Conservation (phyloP, 2,113 vertebrate species). For the Aplodontia rufa region DNA sequence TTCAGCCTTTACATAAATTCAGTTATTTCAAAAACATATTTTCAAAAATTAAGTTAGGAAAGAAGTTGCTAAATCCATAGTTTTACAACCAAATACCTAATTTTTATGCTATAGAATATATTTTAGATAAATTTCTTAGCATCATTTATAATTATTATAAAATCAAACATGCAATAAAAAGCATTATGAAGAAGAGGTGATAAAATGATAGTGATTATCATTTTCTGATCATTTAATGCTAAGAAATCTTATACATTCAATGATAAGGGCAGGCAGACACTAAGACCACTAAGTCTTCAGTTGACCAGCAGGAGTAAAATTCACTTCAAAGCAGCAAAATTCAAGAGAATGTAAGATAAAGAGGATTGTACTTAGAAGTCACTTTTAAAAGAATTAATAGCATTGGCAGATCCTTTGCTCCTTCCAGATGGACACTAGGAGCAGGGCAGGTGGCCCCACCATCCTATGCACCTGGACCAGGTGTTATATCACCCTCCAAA, state of each 20-base stretch:
- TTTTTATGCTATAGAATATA: background rate
- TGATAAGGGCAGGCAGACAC: background rate
- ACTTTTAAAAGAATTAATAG: background rate
- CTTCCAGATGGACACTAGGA: background rate
- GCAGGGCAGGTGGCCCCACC: background rate
- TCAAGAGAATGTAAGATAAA: background rate
- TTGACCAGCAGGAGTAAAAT: background rate
- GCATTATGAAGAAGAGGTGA: background rate
- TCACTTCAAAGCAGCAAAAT: background rate
- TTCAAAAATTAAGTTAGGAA: background rate
- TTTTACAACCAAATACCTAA: background rate
- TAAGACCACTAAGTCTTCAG: background rate
- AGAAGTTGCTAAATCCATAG: background rate
- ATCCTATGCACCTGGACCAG: background rate
- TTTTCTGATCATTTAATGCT: background rate
- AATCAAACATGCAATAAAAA: background rate
- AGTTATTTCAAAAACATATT: constrained; percentile 10
- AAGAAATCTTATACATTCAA: background rate
- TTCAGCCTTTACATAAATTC: background rate
- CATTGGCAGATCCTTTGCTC: background rate
- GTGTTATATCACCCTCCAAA: background rate
- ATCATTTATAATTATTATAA: background rate
- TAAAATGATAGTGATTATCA: background rate
- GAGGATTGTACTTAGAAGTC: background rate
- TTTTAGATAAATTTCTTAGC: background rate